phyloP scores from a whole-genome alignment of 2,888 invertebrate species.

The Aleiodes leptofemur region DNA sequence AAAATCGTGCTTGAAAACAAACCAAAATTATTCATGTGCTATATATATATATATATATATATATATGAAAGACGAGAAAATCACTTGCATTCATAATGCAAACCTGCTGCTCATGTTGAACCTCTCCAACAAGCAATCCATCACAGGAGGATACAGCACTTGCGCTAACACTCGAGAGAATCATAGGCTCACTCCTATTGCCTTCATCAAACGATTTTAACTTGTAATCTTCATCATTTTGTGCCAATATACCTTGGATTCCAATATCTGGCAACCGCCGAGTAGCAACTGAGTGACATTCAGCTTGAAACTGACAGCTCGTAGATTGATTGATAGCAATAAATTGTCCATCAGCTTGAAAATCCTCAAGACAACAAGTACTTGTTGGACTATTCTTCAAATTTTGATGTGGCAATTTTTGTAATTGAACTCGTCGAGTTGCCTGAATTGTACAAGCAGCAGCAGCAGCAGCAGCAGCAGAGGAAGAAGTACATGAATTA shows the following conservation, averaged over 20 bases:
- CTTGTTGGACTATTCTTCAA: constrained; percentile 58
- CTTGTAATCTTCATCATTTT: constrained; percentile 61
- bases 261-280: constrained; percentile 31
- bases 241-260: constrained; percentile 14
- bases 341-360: neutral
- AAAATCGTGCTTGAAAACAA: constrained; percentile 23
- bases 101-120: constrained; percentile 72
- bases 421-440: constrained; percentile 65
- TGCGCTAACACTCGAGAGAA: constrained; percentile 67
- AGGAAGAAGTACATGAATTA: constrained; percentile 8
- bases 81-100: constrained; percentile 56
- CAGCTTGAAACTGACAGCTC: constrained; percentile 29
- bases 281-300: constrained; percentile 60
- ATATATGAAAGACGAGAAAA: constrained; percentile 4
- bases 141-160: constrained; percentile 65
- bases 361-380: neutral
- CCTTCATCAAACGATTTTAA: constrained; percentile 65
- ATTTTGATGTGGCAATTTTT: constrained; percentile 60
- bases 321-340: neutral
- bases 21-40: constrained; percentile 43
- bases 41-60: too few relatives aligned
- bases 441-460: constrained; percentile 70
- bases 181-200: constrained; percentile 65
- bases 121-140: constrained; percentile 68
- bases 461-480: constrained; percentile 56